Evolutionary conservation across 2,797 vertebrate genomes (phyloP), one percentile per base, ranked within the genome.

Genomic region (Neoniphon sammara): DNA sequence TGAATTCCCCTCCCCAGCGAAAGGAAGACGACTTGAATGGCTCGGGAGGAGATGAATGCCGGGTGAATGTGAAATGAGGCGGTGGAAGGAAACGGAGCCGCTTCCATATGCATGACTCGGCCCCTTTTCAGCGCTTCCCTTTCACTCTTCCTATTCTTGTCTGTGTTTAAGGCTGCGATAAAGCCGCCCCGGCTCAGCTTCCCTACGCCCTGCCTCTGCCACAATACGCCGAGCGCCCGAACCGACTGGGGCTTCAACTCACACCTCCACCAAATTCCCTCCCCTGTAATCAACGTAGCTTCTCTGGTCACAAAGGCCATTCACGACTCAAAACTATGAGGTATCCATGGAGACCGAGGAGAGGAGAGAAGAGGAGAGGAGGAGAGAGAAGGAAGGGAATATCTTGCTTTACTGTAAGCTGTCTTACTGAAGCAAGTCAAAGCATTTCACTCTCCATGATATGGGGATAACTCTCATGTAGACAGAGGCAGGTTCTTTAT

Each of bases 1-100:
- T 91, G 70, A 87, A 84, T 90, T 83, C 82, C 59, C 60, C 75
- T 71, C 65, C 60, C 61, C 77, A n/a, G 77, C 75, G 78, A 78
- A 82, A 77, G 79, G 74, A 83, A 70, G 73, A 70, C 83, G 81
- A 57, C 83, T 88, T 85, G 80, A 90, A 90, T 85, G 79, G 84
- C 87, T 83, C 81, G 68, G 84, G 77, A 85, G 81, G 81, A 83
- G 86, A 80, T 75, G 82, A 79, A 86, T 86, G 83, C 79, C 17
- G 60, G 62, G 73, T 72, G 86, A 90, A 91, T 91, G 73, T 85
- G 83, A 86, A 91, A 90, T 82, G 88, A 88, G 87, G 61, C 67
- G 47, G 53, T 30, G 68, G 73, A 77, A 85, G 73, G 81, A 79
- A 85, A 78, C 23, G 18, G 63, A 84, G 79, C 57, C 7, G 23